phyloP scores from a whole-genome alignment of 2,888 invertebrate genomes.

The Cremastobaeus sp. region DNA sequence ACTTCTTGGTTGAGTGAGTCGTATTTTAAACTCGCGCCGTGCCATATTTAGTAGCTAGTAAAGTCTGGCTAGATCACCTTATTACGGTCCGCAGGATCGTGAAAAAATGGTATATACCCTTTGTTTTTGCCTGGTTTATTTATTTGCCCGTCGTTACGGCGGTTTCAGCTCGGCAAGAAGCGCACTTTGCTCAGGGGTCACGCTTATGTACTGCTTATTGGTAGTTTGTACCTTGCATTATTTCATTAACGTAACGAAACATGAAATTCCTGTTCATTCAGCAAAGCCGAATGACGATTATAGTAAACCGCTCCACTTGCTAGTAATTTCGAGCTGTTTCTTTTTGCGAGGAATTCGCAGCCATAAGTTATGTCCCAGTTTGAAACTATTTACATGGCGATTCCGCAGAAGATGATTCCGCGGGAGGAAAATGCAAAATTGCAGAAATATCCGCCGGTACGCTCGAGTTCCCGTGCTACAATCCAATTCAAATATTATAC shows the following conservation, averaged over 20 bases:
- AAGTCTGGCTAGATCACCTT: slow-evolving; percentile 31
- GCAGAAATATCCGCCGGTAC: slow-evolving; percentile 19
- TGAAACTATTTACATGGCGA: slow-evolving; percentile 13
- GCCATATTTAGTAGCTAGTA: slow-evolving; percentile 21
- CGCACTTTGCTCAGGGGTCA: slow-evolving; percentile 1
- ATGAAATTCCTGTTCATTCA: background rate
- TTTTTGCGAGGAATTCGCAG: slow-evolving; percentile 12
- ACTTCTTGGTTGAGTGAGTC: slow-evolving; percentile 26
- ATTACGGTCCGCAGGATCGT: slow-evolving; percentile 31
- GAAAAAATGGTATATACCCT: slow-evolving; percentile 32
- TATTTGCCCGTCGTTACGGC: slow-evolving; percentile 11
- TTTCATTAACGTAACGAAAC: slow-evolving; percentile 2
- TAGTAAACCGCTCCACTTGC: background rate
- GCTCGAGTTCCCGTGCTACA: slow-evolving; percentile 18
- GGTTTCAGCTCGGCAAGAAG: slow-evolving; percentile 6
- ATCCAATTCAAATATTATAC: slow-evolving; percentile 33
- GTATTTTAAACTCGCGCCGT: slow-evolving; percentile 19
- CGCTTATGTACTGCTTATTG: background rate
- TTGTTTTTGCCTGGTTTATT: slow-evolving; percentile 19
- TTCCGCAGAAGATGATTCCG: slow-evolving; percentile 6
- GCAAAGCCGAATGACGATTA: background rate
- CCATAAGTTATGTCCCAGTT: slow-evolving; percentile 17
- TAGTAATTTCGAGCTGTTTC: background rate
- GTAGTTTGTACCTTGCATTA: background rate
- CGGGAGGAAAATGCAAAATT: slow-evolving; percentile 22